These are phyloP conservation scores for Pristionchus fissidentatus DNA, from an alignment of 2,888 invertebrate species.

Conservation along the genomic window DNA sequence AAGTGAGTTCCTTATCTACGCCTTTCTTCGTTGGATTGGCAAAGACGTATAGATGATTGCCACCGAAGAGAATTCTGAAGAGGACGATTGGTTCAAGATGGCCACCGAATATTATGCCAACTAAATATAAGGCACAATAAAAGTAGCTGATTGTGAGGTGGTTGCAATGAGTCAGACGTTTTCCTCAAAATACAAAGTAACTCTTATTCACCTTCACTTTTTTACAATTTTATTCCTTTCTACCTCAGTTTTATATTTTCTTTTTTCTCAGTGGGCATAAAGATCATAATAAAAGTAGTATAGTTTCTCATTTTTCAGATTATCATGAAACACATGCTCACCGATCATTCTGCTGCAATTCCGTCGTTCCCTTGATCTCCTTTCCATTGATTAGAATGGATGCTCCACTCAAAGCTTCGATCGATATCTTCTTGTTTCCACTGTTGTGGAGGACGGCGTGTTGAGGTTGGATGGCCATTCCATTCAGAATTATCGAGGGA, in stretches of 20 bases:
- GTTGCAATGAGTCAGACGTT: neutral
- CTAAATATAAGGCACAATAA: neutral
- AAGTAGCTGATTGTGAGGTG: neutral
- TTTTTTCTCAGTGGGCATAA: neutral
- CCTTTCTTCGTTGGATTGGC: conserved; percentile 77
- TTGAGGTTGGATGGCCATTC: conserved; percentile 79
- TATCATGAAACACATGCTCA: conserved; percentile 56
- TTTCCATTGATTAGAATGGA: conserved; percentile 79
- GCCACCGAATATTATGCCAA: neutral
- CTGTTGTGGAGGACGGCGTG: conserved; percentile 77
- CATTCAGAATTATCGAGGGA: conserved; percentile 77
- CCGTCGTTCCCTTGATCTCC: conserved; percentile 76
- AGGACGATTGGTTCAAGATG: neutral
- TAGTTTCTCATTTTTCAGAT: neutral
- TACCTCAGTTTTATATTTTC: neutral
- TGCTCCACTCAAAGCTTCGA: conserved; percentile 74
- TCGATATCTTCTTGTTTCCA: conserved; percentile 46
- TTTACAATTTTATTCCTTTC: neutral
- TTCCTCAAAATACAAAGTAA: neutral
- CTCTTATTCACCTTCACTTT: neutral
- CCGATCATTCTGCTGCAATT: conserved; percentile 79
- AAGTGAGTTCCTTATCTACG: conserved; percentile 77
- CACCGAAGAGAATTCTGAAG: conserved; percentile 79
- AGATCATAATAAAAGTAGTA: neutral
- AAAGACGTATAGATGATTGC: conserved; percentile 80